Conservation (phyloP, 1,140 invertebrate species). For the Gyrodactylus bullatarudis region DNA sequence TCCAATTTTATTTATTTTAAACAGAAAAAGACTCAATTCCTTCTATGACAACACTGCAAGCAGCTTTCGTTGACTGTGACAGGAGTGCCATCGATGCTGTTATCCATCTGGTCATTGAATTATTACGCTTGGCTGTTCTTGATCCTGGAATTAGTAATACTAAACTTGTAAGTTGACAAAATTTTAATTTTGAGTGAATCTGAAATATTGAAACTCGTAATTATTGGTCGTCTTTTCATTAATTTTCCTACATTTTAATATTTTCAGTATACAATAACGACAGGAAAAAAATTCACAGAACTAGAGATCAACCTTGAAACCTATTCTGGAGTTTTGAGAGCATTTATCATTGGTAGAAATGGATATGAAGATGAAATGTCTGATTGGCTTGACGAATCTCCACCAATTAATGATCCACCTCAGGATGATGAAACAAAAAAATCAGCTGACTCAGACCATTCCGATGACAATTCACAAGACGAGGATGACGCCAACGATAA, state of each 20-base stretch:
- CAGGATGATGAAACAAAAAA: too few relatives aligned
- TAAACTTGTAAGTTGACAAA: background rate
- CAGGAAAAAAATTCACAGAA: background rate
- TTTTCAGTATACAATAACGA: background rate
- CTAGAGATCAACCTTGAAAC: background rate
- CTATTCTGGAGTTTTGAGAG: background rate
- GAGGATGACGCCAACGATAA: too few relatives aligned
- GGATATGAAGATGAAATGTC: background rate
- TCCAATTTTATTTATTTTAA: background rate
- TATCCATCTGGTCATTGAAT: background rate
- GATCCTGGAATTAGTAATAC: background rate
- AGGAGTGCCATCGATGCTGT: background rate
- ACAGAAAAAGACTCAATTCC: background rate
- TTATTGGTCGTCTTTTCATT: too few relatives aligned
- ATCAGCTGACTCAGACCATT: too few relatives aligned
- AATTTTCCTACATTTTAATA: too few relatives aligned
- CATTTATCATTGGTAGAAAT: background rate
- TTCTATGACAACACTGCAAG: background rate
- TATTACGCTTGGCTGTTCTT: background rate
- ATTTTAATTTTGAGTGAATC: too few relatives aligned
- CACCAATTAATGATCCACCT: too few relatives aligned
- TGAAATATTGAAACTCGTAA: too few relatives aligned
- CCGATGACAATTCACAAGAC: too few relatives aligned
- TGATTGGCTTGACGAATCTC: too few relatives aligned
- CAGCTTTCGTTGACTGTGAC: background rate